A percentile compares a stretch with the other conserved stretches of the same genome.
phyloP scores from a whole-genome alignment of 2,797 vertebrate species.

The Oceanodroma leucorhoa region DNA sequence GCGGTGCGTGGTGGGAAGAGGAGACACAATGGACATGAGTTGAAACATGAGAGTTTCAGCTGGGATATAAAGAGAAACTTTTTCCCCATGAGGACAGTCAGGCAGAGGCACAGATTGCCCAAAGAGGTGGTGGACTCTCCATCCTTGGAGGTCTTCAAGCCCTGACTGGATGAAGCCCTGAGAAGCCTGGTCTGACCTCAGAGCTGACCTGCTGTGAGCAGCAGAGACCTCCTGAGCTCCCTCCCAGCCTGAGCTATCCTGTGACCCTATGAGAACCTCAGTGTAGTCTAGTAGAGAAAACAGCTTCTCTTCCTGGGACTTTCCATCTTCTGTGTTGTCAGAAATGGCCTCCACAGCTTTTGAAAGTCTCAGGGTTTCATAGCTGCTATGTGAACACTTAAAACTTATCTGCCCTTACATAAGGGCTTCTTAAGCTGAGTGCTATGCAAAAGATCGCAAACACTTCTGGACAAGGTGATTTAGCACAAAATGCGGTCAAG shows the following conservation, averaged over 20 bases:
- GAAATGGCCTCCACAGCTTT: background rate
- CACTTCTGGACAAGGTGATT: background rate
- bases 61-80: background rate
- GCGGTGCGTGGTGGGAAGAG: background rate
- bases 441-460: background rate
- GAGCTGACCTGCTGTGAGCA: background rate
- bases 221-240: background rate
- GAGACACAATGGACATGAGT: background rate
- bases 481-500: background rate
- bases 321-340: background rate
- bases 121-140: background rate
- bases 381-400: background rate
- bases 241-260: background rate
- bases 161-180: background rate
- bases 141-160: background rate
- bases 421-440: background rate
- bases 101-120: background rate
- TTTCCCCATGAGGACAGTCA: background rate
- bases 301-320: background rate
- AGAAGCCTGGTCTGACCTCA: background rate
- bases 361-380: background rate
- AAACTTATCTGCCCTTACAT: background rate
- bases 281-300: background rate
- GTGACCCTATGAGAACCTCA: background rate
- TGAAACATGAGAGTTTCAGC: background rate